phyloP scores from a whole-genome alignment of 1,140 invertebrate genomes.

The Orchesella cincta region DNA sequence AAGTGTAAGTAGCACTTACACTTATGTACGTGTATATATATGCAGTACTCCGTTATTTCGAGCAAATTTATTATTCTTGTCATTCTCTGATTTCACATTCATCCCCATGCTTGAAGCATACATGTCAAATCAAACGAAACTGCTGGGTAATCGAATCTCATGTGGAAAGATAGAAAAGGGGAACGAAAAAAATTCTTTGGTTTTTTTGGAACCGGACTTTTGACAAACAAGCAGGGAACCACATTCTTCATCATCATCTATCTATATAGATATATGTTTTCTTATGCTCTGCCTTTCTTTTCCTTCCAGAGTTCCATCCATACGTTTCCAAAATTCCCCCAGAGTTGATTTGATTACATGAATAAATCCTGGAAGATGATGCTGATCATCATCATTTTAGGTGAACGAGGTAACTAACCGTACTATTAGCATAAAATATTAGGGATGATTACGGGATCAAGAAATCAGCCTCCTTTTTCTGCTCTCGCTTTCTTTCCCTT shows the following conservation, averaged over 20 bases:
- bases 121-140: neutral
- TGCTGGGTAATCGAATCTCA: neutral
- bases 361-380: too few species aligned
- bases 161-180: too few species aligned
- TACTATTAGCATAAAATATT: constrained; percentile 6
- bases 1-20: neutral
- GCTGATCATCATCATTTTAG: too few species aligned
- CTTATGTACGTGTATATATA: neutral
- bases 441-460: neutral
- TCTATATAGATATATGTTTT: too few species aligned
- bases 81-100: neutral
- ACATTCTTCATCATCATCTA: too few species aligned
- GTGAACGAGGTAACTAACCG: constrained; percentile 3
- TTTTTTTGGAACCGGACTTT: neutral
- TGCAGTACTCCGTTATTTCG: neutral
- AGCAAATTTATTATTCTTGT: neutral
- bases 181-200: neutral
- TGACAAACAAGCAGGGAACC: neutral
- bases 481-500: neutral
- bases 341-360: too few species aligned
- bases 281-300: too few species aligned
- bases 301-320: too few species aligned
- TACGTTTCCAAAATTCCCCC: too few species aligned
- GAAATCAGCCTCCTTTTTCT: neutral
- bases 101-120: neutral